These are phyloP conservation scores for Cirrhinus mrigala DNA, from an alignment of 2,797 vertebrate species.

Conservation along the genomic window DNA sequence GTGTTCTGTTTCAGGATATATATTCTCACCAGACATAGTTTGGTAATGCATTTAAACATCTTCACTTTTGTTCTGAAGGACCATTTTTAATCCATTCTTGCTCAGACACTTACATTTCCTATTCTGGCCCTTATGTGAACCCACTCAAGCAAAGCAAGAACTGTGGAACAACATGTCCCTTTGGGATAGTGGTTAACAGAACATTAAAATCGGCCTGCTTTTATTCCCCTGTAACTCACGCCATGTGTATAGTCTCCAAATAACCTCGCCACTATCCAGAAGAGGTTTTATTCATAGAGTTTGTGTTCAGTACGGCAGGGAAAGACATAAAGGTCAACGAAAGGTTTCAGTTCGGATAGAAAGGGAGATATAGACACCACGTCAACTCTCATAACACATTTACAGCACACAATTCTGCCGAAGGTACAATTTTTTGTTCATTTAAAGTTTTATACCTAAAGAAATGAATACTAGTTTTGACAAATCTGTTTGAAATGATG, in stretches of 20 bases:
- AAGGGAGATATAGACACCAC: conserved; percentile 15
- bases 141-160: conserved; percentile 50
- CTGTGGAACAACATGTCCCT: conserved; percentile 38
- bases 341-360: not conserved
- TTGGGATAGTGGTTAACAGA: conserved; percentile 60
- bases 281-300: conserved; percentile 23
- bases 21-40: conserved; percentile 20
- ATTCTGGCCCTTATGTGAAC: conserved; percentile 49
- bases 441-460: conserved; percentile 9
- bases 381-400: not conserved
- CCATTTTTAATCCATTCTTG: conserved; percentile 46
- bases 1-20: conserved; percentile 13
- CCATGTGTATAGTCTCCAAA: conserved; percentile 47
- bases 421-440: conserved; percentile 11
- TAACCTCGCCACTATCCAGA: conserved; percentile 26
- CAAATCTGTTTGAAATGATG: conserved; percentile 4
- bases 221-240: conserved; percentile 43
- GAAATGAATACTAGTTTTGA: conserved; percentile 20
- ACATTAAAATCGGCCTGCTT: conserved; percentile 56
- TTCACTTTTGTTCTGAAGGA: conserved; percentile 28
- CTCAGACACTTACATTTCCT: conserved; percentile 28
- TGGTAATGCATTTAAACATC: conserved; percentile 42
- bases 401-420: not conserved
- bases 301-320: not conserved
- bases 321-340: conserved; percentile 28